These are phyloP conservation scores for Podilymbus podiceps DNA, from an alignment of 2,113 vertebrate species.

Conservation along the genomic window DNA sequence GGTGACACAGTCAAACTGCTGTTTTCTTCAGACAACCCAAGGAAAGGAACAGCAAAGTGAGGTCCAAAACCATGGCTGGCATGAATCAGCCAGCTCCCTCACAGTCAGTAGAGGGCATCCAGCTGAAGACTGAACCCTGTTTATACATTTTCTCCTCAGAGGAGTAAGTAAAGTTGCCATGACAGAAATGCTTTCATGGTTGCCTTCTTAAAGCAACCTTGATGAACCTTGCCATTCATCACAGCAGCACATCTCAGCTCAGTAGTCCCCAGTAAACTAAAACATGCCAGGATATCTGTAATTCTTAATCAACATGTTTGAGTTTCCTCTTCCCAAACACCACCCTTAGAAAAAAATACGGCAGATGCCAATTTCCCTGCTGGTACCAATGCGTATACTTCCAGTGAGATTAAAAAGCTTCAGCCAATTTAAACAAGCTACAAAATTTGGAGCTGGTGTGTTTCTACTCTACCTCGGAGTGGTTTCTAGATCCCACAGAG, in stretches of 20 bases:
- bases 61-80: not conserved
- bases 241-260: not conserved
- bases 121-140: not conserved
- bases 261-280: not conserved
- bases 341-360: not conserved
- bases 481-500: not conserved
- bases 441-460: not conserved
- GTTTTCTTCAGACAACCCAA: not conserved
- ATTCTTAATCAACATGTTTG: not conserved
- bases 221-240: not conserved
- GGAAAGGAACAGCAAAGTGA: not conserved
- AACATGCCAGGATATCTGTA: not conserved
- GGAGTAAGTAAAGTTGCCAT: not conserved
- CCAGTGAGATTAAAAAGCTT: not conserved
- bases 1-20: not conserved
- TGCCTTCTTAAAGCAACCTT: not conserved
- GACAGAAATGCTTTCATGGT: not conserved
- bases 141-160: not conserved
- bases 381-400: not conserved
- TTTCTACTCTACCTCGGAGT: not conserved
- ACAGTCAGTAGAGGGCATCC: not conserved
- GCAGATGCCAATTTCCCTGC: not conserved
- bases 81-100: not conserved
- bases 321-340: not conserved
- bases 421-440: constrained; percentile 6